Evolutionary conservation across 1,140 invertebrate genomes (phyloP), one percentile per base, ranked within the genome.

Genomic region (Trachymyrmex cornetzi): DNA sequence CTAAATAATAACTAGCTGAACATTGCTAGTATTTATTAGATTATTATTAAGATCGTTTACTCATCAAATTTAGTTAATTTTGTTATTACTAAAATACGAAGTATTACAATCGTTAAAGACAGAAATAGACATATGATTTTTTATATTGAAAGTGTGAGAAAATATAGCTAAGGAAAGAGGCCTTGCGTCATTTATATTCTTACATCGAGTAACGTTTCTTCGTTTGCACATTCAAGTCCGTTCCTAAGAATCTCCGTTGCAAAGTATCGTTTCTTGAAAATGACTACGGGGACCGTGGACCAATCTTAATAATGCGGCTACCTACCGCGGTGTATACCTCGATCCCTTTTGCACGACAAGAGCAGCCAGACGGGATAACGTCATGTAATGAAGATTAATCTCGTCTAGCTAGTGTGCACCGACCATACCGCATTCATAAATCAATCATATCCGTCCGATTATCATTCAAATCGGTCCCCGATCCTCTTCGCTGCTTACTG

Each of bases 311-410:
- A 88, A 79, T 57, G 81, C 30, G 66, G 53, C 77, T 88, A 89
- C 88, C 88, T 89, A 89, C 82, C 74, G 69, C 67, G 74, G 48
- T 27, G 75, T 61, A 27, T 48, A 12, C 61, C 38, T 34, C 77
- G 75, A 59, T 38, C 84, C 84, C 77, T 61, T 88, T 50, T 63
- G 71, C 30, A 57, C 63, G 71, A 59, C 75, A 61, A 55, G 30
- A 71, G 82, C 85, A 69, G 59, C 79, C 81, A 75, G 82, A 80
- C 85, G 80, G 81, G 53, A 92, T 93, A 91, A 93, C 91, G 90
- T 94, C 90, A 79, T 84, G 88, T 93, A 94, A 95, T 94, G 93
- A 94, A 94, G 93, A 95, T 95, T 94, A 94, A 94, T 94, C 91
- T 92, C 82, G 84, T 81, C 87, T 86, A 87, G 90, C 77, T 81